A percentile compares a stretch with the other conserved stretches of the same genome.
phyloP scores from a whole-genome alignment of 2,797 vertebrate genomes.

The Smutsia gigantea region DNA sequence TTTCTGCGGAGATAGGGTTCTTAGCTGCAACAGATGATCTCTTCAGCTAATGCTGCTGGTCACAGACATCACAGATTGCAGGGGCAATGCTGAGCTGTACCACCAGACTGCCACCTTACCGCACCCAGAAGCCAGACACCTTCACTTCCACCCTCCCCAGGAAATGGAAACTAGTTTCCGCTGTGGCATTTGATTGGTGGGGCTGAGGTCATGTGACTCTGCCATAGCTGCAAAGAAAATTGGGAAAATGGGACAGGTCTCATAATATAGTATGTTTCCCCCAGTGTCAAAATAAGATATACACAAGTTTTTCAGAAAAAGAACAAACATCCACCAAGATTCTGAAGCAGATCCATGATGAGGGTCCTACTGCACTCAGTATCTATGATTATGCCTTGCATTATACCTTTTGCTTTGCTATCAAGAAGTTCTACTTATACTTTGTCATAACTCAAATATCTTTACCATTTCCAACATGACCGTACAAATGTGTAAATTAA shows the following conservation, averaged over 20 bases:
- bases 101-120: not conserved
- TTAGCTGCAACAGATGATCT: not conserved
- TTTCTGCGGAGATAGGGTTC: not conserved
- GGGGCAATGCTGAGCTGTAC: not conserved
- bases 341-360: not conserved
- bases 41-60: not conserved
- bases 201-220: not conserved
- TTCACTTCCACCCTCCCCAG: not conserved
- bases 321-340: not conserved
- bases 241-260: not conserved
- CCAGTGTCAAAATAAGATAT: not conserved
- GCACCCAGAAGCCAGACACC: not conserved
- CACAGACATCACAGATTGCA: not conserved
- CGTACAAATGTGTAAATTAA: not conserved
- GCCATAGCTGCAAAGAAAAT: not conserved
- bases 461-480: not conserved
- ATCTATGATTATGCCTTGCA: not conserved
- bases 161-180: not conserved
- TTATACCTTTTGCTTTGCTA: not conserved
- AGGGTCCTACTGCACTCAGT: not conserved
- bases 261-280: not conserved
- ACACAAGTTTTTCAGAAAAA: not conserved
- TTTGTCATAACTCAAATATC: slow-evolving; percentile 16
- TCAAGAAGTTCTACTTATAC: not conserved
- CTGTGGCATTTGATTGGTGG: not conserved